Conservation (phyloP, 2,113 vertebrate species). For the Poicephalus gulielmi region DNA sequence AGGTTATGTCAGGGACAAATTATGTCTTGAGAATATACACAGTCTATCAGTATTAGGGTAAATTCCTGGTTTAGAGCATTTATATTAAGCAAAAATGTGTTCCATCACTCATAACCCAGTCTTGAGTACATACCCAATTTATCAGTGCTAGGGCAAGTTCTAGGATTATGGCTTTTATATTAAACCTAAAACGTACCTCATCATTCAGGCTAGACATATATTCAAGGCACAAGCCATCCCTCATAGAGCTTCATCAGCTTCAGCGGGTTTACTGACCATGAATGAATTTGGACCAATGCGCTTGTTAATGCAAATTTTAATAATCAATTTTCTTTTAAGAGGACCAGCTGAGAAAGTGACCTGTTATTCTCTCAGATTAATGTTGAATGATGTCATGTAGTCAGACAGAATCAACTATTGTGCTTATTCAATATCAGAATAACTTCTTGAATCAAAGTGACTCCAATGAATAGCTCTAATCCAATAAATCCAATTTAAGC, state of each 20-base stretch:
- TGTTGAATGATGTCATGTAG: background rate
- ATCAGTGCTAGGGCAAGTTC: background rate
- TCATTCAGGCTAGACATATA: background rate
- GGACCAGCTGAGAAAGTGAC: background rate
- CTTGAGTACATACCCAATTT: background rate
- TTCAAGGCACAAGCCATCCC: background rate
- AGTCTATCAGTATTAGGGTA: background rate
- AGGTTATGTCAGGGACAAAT: background rate
- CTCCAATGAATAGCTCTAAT: background rate
- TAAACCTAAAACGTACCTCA: background rate
- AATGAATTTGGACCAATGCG: background rate
- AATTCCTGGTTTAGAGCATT: background rate
- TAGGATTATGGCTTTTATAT: background rate
- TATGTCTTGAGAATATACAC: background rate
- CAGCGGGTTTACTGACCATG: background rate
- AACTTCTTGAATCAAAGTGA: background rate
- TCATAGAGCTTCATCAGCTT: background rate
- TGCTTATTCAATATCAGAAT: background rate
- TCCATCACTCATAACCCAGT: background rate
- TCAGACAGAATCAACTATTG: background rate
- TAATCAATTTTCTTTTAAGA: background rate
- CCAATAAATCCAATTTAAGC: background rate
- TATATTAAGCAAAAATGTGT: background rate
- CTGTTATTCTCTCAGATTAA: background rate
- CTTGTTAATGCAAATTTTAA: background rate